These are phyloP conservation scores for Erebia epiphron DNA, from an alignment of 2,888 invertebrate species.

Conservation along the genomic window DNA sequence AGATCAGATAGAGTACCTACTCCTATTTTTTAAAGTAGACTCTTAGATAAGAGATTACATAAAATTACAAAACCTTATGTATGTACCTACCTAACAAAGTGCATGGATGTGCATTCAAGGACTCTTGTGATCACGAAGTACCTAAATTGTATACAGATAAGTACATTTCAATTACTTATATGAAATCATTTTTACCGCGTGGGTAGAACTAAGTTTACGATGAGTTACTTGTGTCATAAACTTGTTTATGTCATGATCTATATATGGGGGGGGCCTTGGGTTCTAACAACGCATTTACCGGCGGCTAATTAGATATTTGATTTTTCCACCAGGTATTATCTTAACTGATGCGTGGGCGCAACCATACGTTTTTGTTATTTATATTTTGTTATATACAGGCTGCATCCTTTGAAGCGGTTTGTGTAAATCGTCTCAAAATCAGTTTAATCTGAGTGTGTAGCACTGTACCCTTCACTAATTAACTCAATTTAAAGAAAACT, in stretches of 20 bases:
- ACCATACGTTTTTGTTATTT: constrained; percentile 55
- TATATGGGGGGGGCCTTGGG: constrained; percentile 74
- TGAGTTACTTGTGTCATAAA: constrained; percentile 72
- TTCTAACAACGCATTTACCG: constrained; percentile 68
- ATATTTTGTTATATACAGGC: constrained; percentile 32
- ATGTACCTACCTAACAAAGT: no score
- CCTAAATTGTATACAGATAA: not conserved
- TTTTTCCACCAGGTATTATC: constrained; percentile 69
- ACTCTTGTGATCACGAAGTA: not conserved
- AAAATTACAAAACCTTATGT: no score
- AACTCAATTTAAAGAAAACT: no score
- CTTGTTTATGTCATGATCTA: constrained; percentile 75
- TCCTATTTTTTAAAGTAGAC: no score
- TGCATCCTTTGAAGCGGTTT: not conserved
- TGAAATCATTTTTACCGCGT: constrained; percentile 52
- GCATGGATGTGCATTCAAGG: no score
- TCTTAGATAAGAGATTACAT: no score
- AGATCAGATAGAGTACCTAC: no score
- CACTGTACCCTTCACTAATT: no score
- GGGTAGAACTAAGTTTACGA: constrained; percentile 72
- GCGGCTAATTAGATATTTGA: constrained; percentile 76
- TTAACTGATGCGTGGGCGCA: constrained; percentile 64
- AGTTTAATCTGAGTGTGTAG: no score
- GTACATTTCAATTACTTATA: constrained; percentile 17
- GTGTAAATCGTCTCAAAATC: not conserved